Percentiles rank a stretch among this genome's conserved stretches.
phyloP scores from a whole-genome alignment of 2,888 invertebrate genomes.

The Cataglyphis livida region DNA sequence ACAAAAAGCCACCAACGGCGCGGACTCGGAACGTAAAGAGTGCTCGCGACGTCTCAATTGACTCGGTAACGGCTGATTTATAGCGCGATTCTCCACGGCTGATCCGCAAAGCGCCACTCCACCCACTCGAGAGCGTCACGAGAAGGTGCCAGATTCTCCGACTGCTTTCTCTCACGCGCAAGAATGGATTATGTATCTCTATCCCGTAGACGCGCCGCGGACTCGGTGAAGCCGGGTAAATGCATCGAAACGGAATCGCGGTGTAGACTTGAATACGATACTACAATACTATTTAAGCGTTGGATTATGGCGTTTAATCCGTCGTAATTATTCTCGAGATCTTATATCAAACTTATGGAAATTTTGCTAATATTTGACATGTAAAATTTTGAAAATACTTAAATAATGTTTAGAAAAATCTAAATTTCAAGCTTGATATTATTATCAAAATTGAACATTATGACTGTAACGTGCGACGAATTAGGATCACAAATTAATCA shows the following conservation, averaged over 20 bases:
- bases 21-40: constrained; percentile 76
- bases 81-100: constrained; percentile 67
- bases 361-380: background rate
- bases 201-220: constrained; percentile 7
- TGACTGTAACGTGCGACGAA: background rate
- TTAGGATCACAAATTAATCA: background rate
- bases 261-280: background rate
- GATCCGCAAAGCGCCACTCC: constrained; percentile 55
- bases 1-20: constrained; percentile 69
- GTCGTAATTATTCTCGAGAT: background rate
- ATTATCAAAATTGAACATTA: background rate
- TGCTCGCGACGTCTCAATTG: constrained; percentile 83
- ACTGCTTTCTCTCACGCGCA: constrained; percentile 22
- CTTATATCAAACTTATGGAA: background rate
- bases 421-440: background rate
- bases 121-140: constrained; percentile 39
- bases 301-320: background rate
- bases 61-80: constrained; percentile 82
- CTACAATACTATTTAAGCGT: background rate
- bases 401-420: background rate
- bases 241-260: background rate
- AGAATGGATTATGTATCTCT: constrained; percentile 36
- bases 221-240: background rate
- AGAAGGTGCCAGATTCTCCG: constrained; percentile 46
- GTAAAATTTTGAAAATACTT: background rate